Evolutionary conservation across 2,888 invertebrate species (phyloP), one percentile per base, ranked within the genome.

Genomic region (Synergus itoensis): DNA sequence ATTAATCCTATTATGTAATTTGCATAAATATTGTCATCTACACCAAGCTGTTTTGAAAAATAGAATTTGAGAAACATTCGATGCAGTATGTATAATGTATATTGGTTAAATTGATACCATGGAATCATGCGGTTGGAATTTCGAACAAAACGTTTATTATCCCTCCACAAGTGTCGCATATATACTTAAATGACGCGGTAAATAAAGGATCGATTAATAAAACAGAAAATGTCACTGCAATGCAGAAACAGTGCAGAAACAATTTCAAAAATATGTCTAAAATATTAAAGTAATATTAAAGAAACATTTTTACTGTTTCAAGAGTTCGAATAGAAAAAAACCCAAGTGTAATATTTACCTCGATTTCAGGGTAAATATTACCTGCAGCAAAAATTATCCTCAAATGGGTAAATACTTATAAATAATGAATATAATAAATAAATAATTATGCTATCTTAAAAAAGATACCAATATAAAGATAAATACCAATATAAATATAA

Each of bases 41-140:
- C 18, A 57, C 18, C 57, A 57, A 11, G 18, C 53, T 60, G 21
- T 21, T 60, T 60, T 12, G 11, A 21, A 21, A 21, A 0, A 11
- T 21, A 21, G 18, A 21, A 60, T 21, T 21, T 18, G 4, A 21
- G 21, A 60, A 62, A 11, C 21, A 62, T 28, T 62, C 57, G 18
- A 62, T 62, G 5, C 14, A 53, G 14, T 11, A 21, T 28, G 21
- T 62, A 62, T 62, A 14, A 53, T 12, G 0, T 11, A 21, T 28
- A 60, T 60, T 12, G 12, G 4, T 12, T 21, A 21, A 64, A 64
- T 40, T 28, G 63, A 40, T 28, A 65, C 41, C 41, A 36, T 41
- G 16, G 14, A 41, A 65, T 65, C 65, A 65, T 65, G 65, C 11
- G 11, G 11, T 11, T 65, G 65, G 65, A 65, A 65, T 65, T 65